Base-by-base conservation (phyloP, 1,140 invertebrate species). In the Helicoverpa zea region DNA sequence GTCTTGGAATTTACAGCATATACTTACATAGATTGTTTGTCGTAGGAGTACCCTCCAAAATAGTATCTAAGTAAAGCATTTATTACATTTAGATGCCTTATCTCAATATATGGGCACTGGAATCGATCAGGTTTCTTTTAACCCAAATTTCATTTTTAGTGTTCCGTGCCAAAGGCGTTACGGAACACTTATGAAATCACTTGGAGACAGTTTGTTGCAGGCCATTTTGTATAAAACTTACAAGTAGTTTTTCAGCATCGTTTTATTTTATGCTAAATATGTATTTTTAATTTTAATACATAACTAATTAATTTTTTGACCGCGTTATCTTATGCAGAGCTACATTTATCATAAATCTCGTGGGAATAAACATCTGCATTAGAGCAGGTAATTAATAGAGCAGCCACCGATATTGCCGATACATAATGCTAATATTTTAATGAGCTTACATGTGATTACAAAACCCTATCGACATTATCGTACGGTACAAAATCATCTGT, bases 71-170 rank as follows among this genome's bases (percentile, higher is more conserved):
- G 5, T 43, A 9, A 43, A 35, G 35, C 1, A 35, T 35, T 43
- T 43, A 43, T 43, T 43, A 5, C 35, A 43, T 43, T 43, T 43
- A 43, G 35, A 43, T 43, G 16, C 18, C 54, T 56, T 56, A 4
- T 23, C 56, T 58, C 16, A 58, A 23, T 18, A 23, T 23, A 58
- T 43, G 35, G 11, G 23, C 29, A 29, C 13, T 23, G 58, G 23
- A 10, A 59, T 59, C 23, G 23, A 35, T 43, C 63, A 16, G 16
- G 16, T 18, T 43, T 66, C 35, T 16, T 29, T 59, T 66, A 66
- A 49, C 63, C 63, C 16, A 64, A 43, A 64, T 66, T 16, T 47
- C 14, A 49, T 43, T 66, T 66, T 66, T 49, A 66, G 63, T 18
- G 3, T 49, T 66, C 63, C 7, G 16, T 66, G 63, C 63, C 63